phyloP scores from a whole-genome alignment of 2,888 invertebrate species.

The Xestia c-nigrum region DNA sequence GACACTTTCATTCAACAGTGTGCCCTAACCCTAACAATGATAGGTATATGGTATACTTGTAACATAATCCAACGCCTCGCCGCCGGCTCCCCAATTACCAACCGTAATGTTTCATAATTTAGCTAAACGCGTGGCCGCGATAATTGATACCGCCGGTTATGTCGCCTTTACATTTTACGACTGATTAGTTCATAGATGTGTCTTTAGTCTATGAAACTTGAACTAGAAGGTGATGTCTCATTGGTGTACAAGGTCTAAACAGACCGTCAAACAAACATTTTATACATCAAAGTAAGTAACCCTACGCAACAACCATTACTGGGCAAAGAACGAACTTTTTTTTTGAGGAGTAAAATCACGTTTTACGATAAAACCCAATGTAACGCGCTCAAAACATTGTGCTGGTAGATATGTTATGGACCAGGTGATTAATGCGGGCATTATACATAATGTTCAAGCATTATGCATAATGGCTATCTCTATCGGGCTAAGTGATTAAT shows the following conservation, averaged over 20 bases:
- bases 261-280: no score
- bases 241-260: not conserved
- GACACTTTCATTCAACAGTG: slow-evolving; percentile 18
- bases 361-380: no score
- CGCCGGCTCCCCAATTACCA: slow-evolving; percentile 68
- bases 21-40: slow-evolving; percentile 3
- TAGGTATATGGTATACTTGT: slow-evolving; percentile 50
- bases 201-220: not conserved
- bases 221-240: not conserved
- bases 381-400: no score
- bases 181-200: slow-evolving; percentile 20
- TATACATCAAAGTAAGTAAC: no score
- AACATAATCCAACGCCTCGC: slow-evolving; percentile 68
- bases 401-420: no score
- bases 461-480: no score
- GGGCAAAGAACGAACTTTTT: no score
- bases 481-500: no score
- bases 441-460: no score
- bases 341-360: no score
- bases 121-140: slow-evolving; percentile 69
- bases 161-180: slow-evolving; percentile 23
- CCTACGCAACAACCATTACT: no score
- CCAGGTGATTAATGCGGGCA: no score
- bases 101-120: slow-evolving; percentile 76
- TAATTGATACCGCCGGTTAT: slow-evolving; percentile 72